Evolutionary conservation across 2,113 vertebrate genomes (phyloP), one percentile per base, ranked within the genome.

Genomic region (Pongo pygmaeus): DNA sequence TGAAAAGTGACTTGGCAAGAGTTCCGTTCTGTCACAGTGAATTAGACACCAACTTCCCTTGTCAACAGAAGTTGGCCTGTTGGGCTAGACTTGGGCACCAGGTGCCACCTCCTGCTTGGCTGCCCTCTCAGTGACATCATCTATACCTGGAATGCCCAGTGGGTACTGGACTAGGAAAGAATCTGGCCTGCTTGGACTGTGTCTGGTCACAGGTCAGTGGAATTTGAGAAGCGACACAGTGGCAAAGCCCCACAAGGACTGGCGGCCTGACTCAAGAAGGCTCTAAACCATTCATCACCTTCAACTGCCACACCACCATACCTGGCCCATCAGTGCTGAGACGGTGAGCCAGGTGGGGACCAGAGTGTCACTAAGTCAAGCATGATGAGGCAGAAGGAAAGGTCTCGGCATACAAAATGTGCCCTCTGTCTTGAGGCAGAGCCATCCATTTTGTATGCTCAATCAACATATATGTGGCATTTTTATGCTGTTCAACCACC

Each of bases 111-210:
- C 89, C 52, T 80, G 75, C 48, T 84, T 96, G 84, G 57, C 80
- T 95, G 90, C 55, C 85, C 81, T 97, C n/a, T 40, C 35, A 32
- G 55, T 95, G 91, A 96, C 52, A 78, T 97, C 93, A 70, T 84
- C 48, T 96, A 2, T 46, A 75, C 40, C 55, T 70, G 61, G 64
- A 92, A 40, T 87, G 52, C n/a, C 84, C 46, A 22, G 1, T 43
- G 59, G 52, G 35, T 57, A 59, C 9, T 40, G 22, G 20, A 12
- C 40, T 85, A 32, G 48, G 40, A 94, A 87, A 57, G 30, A 30
- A 57, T 89, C n/a, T 81, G 55, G 84, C n/a, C 30, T 8, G 16
- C 61, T 38, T 48, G 64, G 38, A 59, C 30, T 32, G 22, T 70
- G 61, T 94, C 78, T 85, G 57, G 74, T 70, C 90, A 95, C 30